Conservation (phyloP, 2,797 vertebrate genomes). For the Gymnothorax javanicus region DNA sequence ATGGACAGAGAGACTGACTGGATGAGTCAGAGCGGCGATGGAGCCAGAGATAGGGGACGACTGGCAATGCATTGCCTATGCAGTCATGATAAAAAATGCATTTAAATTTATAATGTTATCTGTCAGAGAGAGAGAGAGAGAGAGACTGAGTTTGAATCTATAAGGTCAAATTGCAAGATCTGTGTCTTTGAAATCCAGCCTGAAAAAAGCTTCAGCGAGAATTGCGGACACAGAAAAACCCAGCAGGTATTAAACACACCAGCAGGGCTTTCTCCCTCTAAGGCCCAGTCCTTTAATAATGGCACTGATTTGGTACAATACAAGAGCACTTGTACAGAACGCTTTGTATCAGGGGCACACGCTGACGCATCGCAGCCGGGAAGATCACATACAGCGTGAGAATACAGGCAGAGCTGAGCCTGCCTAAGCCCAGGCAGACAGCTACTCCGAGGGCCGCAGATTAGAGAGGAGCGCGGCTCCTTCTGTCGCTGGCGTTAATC, state of each 20-base stretch:
- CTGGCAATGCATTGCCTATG: too few relatives aligned
- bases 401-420: conserved; percentile 15
- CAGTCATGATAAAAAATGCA: too few relatives aligned
- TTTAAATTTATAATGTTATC: not conserved
- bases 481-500: conserved; percentile 41
- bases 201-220: not conserved
- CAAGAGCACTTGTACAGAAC: not conserved
- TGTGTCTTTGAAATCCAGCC: conserved; percentile 22
- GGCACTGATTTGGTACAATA: not conserved
- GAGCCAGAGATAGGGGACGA: too few relatives aligned
- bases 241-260: not conserved
- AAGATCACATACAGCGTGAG: not conserved
- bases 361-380: not conserved
- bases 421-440: conserved; percentile 29
- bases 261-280: not conserved
- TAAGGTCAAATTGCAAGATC: not conserved
- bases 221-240: not conserved
- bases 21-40: conserved; percentile 16
- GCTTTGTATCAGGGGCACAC: not conserved
- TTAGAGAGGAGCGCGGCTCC: conserved; percentile 9
- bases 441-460: conserved; percentile 32
- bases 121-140: too few relatives aligned
- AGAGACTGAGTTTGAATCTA: not conserved
- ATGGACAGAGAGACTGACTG: conserved; percentile 13
- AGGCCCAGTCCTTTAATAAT: not conserved